A percentile compares a stretch with the other conserved stretches of the same genome.
phyloP scores from a whole-genome alignment of 2,888 invertebrate genomes.

The Cataglyphis altisquamis region DNA sequence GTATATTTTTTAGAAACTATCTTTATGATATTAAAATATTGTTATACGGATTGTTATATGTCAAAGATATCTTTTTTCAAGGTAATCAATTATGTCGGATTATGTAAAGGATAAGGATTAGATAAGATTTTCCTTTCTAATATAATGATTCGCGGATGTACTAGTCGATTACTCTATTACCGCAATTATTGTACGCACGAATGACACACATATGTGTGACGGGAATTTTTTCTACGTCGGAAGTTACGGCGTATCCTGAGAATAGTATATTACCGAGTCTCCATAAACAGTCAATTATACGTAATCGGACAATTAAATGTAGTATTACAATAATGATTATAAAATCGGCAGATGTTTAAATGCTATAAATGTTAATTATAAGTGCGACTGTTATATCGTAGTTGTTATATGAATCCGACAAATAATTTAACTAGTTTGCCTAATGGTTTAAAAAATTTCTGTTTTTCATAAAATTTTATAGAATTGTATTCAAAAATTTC shows the following conservation, averaged over 20 bases:
- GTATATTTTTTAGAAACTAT: background rate
- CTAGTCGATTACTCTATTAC: conserved; percentile 29
- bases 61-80: conserved; percentile 7
- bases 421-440: background rate
- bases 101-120: conserved; percentile 36
- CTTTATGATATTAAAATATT: background rate
- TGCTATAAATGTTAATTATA: background rate
- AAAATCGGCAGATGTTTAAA: background rate
- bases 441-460: background rate
- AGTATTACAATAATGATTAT: conserved; percentile 49
- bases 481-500: background rate
- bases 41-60: conserved; percentile 11
- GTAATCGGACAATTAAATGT: conserved; percentile 41
- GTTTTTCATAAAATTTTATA: background rate
- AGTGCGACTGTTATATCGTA: background rate
- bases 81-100: background rate
- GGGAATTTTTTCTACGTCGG: conserved; percentile 49
- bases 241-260: conserved; percentile 53
- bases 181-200: conserved; percentile 41
- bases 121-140: conserved; percentile 37
- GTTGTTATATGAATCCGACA: background rate
- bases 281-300: conserved; percentile 30
- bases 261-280: conserved; percentile 32
- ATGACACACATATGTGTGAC: conserved; percentile 57
- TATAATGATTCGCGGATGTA: conserved; percentile 34